phyloP scores from a whole-genome alignment of 2,113 vertebrate genomes.

The Eclectus roratus region DNA sequence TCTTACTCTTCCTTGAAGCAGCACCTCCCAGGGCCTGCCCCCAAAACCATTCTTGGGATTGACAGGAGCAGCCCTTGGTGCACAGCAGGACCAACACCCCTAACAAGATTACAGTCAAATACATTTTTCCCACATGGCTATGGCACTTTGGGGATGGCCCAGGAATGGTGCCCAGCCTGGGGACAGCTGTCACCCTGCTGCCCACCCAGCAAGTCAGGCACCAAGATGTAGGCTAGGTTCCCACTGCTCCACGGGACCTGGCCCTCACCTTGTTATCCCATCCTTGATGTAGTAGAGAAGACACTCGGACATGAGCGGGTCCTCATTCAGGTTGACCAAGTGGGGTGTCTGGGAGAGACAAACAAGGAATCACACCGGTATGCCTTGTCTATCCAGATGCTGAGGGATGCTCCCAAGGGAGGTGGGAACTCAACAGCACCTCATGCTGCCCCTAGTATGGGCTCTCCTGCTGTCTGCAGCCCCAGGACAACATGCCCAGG shows the following conservation, averaged over 20 bases:
- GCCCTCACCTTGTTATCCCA: constrained; percentile 87
- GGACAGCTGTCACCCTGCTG: neutral
- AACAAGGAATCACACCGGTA: neutral
- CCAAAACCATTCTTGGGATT: neutral
- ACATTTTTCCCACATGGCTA: rapidly evolving
- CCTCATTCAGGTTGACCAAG: constrained; percentile 96
- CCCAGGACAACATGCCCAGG: neutral
- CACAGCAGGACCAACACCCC: neutral
- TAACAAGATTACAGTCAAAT: neutral
- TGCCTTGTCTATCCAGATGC: neutral
- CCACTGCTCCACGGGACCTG: rapidly evolving
- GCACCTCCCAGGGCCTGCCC: neutral
- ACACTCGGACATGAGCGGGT: constrained; percentile 97
- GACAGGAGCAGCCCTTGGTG: neutral
- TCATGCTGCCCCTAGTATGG: neutral
- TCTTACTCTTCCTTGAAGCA: neutral
- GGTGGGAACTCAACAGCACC: neutral
- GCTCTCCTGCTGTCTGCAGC: neutral
- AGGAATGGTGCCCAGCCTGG: neutral
- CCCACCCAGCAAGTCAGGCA: neutral
- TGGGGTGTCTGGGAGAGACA: constrained; percentile 85
- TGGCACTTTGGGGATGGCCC: neutral
- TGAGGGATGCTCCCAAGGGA: neutral
- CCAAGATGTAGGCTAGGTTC: neutral
- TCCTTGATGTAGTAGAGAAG: constrained; percentile 99